These are phyloP conservation scores for Erpetoichthys calabaricus DNA, from an alignment of 2,797 vertebrate genomes.

Conservation along the genomic window DNA sequence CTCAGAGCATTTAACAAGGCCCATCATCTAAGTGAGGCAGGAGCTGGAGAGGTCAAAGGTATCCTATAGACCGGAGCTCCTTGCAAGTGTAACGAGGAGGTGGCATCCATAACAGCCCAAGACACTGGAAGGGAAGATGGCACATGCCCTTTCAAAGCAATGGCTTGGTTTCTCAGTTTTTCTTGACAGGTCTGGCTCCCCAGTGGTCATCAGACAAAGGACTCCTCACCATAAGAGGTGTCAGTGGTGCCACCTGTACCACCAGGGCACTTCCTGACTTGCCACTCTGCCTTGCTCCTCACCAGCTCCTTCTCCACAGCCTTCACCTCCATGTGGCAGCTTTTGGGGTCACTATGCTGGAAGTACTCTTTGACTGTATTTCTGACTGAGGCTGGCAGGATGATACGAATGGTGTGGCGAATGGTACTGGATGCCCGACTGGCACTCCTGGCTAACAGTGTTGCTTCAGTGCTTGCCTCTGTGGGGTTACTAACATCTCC, in stretches of 20 bases:
- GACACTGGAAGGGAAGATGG: no score
- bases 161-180: no score
- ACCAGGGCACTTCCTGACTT: slow-evolving; percentile 15
- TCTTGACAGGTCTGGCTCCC: no score
- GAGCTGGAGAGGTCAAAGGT: no score
- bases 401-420: slow-evolving; percentile 43
- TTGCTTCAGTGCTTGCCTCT: slow-evolving; percentile 1
- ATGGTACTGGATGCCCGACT: slow-evolving; percentile 20
- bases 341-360: slow-evolving; percentile 16
- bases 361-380: slow-evolving; percentile 48
- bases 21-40: no score
- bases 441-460: slow-evolving; percentile 14
- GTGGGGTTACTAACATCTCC: background rate
- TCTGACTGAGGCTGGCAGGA: slow-evolving; percentile 38
- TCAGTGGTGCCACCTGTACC: background rate
- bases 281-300: slow-evolving; percentile 27
- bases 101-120: no score
- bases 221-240: slow-evolving; percentile 24
- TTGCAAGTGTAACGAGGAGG: no score
- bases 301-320: slow-evolving; percentile 28
- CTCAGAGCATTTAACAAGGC: no score
- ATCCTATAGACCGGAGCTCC: no score
- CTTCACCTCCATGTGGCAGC: slow-evolving; percentile 18
- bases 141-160: no score
- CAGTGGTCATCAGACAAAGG: slow-evolving; percentile 27